Conservation (phyloP, 2,888 invertebrate species). For the Salticus scenicus region DNA sequence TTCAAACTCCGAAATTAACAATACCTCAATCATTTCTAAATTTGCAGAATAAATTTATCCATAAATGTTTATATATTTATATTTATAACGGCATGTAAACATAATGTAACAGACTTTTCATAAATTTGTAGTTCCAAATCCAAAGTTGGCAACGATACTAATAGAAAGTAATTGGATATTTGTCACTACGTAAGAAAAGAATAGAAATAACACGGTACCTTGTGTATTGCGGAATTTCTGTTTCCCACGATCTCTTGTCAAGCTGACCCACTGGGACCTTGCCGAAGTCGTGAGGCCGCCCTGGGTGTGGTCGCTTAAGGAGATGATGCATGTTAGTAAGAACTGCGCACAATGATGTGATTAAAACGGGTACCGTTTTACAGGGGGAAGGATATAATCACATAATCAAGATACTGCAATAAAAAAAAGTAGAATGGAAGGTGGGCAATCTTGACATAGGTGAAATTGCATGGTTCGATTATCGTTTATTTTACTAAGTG, state of each 20-base stretch:
- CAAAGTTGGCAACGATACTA: no score
- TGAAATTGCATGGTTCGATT: neutral
- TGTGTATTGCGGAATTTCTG: neutral
- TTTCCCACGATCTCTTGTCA: slow-evolving; percentile 28
- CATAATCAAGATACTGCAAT: neutral
- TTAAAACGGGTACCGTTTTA: slow-evolving; percentile 4
- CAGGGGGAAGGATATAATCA: neutral
- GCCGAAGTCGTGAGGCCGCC: neutral
- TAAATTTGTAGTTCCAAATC: no score
- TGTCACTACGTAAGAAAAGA: neutral
- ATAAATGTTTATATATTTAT: no score
- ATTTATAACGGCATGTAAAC: no score
- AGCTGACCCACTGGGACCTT: slow-evolving; percentile 21
- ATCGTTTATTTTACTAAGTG: neutral
- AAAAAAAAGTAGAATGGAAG: neutral
- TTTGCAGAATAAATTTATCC: no score
- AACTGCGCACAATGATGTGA: slow-evolving; percentile 9
- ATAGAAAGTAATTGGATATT: neutral
- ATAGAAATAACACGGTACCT: no score
- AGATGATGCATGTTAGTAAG: slow-evolving; percentile 28
- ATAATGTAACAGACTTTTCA: no score
- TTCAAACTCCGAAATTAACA: no score
- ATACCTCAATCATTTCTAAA: no score
- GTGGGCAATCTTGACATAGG: neutral
- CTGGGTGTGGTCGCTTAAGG: neutral